A percentile compares a stretch with the other conserved stretches of the same genome.
phyloP scores from a whole-genome alignment of 2,797 vertebrate genomes.

The Gymnothorax javanicus region DNA sequence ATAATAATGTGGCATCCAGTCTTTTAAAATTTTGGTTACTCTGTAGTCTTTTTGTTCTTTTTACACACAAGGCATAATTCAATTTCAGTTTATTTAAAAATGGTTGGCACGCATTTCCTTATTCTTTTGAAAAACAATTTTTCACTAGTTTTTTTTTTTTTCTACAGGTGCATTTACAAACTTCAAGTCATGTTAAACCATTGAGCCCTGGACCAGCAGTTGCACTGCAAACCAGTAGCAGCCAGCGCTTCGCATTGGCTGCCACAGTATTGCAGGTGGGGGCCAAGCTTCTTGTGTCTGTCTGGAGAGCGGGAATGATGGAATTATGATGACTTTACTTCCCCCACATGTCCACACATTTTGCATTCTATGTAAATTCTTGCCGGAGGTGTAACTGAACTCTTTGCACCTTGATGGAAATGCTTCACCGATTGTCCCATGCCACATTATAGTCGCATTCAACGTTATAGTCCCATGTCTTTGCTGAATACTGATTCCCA shows the following conservation, averaged over 20 bases:
- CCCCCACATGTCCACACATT: neutral
- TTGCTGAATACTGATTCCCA: neutral
- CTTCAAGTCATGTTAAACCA: constrained; percentile 8
- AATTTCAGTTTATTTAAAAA: neutral
- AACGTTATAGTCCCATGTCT: neutral
- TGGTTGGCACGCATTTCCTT: constrained; percentile 19
- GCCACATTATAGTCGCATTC: no score
- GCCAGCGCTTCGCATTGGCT: neutral
- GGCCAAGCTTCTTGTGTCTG: neutral
- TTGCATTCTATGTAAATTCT: neutral
- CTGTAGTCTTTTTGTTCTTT: constrained; percentile 48
- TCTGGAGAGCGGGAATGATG: neutral
- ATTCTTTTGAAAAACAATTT: neutral
- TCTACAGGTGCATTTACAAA: constrained; percentile 3
- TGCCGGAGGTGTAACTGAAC: neutral
- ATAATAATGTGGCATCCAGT: no score
- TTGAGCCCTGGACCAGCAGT: neutral
- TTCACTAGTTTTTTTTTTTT: neutral
- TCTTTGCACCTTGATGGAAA: neutral
- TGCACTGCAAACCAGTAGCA: neutral
- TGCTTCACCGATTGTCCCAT: neutral
- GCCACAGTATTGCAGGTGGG: neutral
- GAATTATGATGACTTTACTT: neutral
- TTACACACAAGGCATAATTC: neutral
- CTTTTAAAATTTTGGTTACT: constrained; percentile 54